Conservation (phyloP, 1,140 invertebrate species). For the Drosophila navojoa region DNA sequence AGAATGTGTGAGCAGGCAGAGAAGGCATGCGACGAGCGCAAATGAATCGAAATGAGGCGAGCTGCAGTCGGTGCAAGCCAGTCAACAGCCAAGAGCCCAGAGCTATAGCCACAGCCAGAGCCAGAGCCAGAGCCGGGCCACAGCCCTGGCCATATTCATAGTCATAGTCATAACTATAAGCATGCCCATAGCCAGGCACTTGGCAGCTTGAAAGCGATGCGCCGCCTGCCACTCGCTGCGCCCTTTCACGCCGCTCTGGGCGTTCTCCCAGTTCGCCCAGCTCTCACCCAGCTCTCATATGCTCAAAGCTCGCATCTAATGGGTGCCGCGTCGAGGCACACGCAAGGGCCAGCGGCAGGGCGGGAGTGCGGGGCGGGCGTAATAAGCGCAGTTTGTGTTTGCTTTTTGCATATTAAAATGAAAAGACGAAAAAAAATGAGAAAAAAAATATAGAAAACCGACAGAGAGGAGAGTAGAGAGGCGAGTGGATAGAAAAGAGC, state of each 20-base stretch:
- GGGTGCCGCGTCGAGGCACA: conserved; percentile 26
- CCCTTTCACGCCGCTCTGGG: neutral
- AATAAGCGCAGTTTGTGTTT: conserved; percentile 75
- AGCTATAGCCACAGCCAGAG: conserved; percentile 2
- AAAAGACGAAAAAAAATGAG: conserved; percentile 15
- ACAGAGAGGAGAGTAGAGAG: neutral
- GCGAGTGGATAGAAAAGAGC: neutral
- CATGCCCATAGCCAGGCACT: conserved; percentile 39
- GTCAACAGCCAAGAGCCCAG: conserved; percentile 1
- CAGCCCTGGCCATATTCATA: conserved; percentile 3
- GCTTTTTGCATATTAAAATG: conserved; percentile 32
- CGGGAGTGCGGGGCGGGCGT: conserved; percentile 19
- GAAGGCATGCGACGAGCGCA: conserved; percentile 19
- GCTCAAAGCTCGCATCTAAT: conserved; percentile 62
- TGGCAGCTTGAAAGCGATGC: conserved; percentile 47
- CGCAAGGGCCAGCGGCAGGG: neutral
- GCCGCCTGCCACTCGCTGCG: conserved; percentile 30
- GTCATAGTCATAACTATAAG: conserved; percentile 33
- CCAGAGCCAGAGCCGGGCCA: neutral
- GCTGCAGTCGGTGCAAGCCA: conserved; percentile 44
- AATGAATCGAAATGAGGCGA: conserved; percentile 74
- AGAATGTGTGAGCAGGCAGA: conserved; percentile 2
- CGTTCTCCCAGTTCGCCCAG: conserved; percentile 8
- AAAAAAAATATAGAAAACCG: conserved; percentile 40
- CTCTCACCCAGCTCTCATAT: neutral